Evolutionary conservation across 2,888 invertebrate species (phyloP), one percentile per base, ranked within the genome.

Genomic region (Oxyteleia sp.): DNA sequence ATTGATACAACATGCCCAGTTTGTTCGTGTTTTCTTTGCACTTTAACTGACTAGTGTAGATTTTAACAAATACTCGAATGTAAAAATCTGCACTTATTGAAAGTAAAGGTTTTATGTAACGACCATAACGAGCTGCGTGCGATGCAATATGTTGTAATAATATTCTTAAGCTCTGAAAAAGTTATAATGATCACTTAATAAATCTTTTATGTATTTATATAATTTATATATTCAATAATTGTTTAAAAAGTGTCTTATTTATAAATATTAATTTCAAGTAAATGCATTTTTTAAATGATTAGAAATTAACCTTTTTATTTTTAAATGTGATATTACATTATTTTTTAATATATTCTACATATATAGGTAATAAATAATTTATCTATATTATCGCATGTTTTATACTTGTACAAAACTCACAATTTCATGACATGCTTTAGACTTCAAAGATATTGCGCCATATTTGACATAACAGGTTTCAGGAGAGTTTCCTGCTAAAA

Each of bases 81-180:
- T 99, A 99, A 94, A 99, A 99, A 93, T 99, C 99, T 0, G 97
- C 98, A 18, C 98, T 98, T 84, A 99, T 93, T 23, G 98, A 98
- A 1, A 99, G 92, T 47, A 99, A 91, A 0, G 99, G 99, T 45
- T 96, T 96, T 87, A 99, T 98, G 93, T 98, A 98, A 83, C 98
- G 95, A 2, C 98, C 97, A 93, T 99, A 98, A 29, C 98, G 95
- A 90, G 97, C 98, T 0, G 99, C 99, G 90, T 98, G 98, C 0
- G 96, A 95, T 90, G 99, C 98, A 85, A 99, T 97, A 87, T 97
- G 96, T 90, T 98, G 97, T 18, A 99, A 94, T 41, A 99, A 94
- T 90, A 99, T 99, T 84, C 99, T 95, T n/a, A 99, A 92, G 0
- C 98, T 98, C 97, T 97, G 91, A 74, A 35, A 35, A 53, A 2